Evolutionary conservation across 2,113 vertebrate genomes (phyloP).

Genomic region (Podocnemis expansa): DNA sequence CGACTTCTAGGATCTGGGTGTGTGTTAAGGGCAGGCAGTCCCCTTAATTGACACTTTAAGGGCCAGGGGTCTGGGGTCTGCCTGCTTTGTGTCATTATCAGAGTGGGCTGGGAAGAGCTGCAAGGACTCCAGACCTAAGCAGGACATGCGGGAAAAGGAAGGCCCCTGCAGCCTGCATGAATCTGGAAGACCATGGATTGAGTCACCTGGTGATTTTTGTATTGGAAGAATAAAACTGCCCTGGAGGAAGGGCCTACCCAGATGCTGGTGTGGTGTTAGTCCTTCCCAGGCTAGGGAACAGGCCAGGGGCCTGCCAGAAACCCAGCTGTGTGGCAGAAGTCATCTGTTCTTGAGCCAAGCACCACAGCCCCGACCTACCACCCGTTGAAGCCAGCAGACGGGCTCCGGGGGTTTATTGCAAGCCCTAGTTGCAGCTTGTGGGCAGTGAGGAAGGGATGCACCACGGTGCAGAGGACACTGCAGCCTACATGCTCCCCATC

Average conservation of each 20-base stretch:
- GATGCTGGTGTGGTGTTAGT: background rate
- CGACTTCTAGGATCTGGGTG: slow-evolving; percentile 22
- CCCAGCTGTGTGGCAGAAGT: background rate
- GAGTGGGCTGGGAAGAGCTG: background rate
- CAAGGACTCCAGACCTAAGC: background rate
- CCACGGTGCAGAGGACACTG: background rate
- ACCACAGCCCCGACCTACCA: too few relatives aligned
- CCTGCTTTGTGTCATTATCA: background rate
- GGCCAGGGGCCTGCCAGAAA: background rate
- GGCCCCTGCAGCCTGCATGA: too few relatives aligned
- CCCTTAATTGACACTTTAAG: background rate
- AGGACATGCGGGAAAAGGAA: background rate
- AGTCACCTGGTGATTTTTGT: background rate
- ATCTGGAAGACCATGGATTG: background rate
- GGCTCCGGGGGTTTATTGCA: background rate
- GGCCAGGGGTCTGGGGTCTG: background rate
- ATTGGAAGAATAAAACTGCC: background rate
- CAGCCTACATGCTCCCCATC: background rate
- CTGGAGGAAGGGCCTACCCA: background rate
- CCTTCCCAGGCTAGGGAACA: background rate
- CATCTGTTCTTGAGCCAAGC: background rate
- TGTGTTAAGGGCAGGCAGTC: background rate
- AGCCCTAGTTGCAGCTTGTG: background rate
- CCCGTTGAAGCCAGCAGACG: background rate
- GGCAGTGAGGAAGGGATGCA: background rate